Base-by-base conservation (phyloP, 2,797 vertebrate species). In the Sebastes minor region DNA sequence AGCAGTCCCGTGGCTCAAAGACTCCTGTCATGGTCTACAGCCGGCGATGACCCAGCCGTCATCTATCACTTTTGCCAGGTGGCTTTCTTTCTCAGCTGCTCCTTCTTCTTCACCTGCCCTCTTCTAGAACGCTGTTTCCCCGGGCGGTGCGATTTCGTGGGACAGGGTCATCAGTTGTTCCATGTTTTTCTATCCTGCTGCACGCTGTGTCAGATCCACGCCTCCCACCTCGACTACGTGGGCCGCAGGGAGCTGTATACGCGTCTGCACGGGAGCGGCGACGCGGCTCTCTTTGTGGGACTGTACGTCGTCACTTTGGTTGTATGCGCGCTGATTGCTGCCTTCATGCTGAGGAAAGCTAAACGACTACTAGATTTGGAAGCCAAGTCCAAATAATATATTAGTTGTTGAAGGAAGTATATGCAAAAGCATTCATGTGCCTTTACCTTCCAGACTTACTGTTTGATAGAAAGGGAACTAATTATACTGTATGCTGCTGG, bases 161-260 rank as follows among this genome's bases (percentile, higher is more conserved):
- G 97, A 22, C 98, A 98, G 84, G 95, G 97, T 70, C 98, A 99
- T 81, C 97, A 99, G 89, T 53, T 99, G 4, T 99, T 99, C 76
- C 98, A 99, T 0, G 86, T 97, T 10, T 94, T 96, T 42, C 81
- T 98, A 67, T 95, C 96, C 1, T 91, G 97, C 68, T 98, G 97
- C 90, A 99, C 97, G 0, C 82, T 98, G 74, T 96, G 95, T 27
- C 98, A 99, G 95, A 96, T 98, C 28, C 95, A 97, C n/a, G 97
- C 97, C 0, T 95, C 97, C 63, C 83, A 96, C 12, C 81, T 98
- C 13, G 98, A 99, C 90, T 99, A 96, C 0, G 53, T 95, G 71
- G 86, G 86, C 46, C 94, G 97, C 25, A 84, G 95, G 66, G 16
- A 88, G 49, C 84, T 98, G 74, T 99, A 98, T 35, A 79, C 92